Evolutionary conservation across 1,140 invertebrate species (phyloP).

Genomic region (Ruditapes philippinarum): DNA sequence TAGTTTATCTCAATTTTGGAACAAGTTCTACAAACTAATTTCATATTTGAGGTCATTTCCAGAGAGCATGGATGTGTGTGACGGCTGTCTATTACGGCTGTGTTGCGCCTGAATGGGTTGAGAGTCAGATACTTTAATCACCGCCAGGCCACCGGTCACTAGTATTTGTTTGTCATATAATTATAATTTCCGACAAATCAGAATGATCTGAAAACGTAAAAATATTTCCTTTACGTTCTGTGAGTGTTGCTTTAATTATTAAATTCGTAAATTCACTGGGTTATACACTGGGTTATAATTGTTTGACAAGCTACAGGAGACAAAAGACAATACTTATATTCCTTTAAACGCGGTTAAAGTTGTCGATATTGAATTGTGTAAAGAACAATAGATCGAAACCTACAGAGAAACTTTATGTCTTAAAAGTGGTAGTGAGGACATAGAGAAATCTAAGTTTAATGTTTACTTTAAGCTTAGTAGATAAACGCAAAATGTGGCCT

Average conservation of each 20-base stretch:
- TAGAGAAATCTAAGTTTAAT: neutral
- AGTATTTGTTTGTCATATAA: too few relatives aligned
- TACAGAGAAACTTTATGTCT: neutral
- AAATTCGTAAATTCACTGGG: neutral
- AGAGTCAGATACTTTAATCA: too few relatives aligned
- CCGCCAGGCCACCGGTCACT: too few relatives aligned
- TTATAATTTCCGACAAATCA: too few relatives aligned
- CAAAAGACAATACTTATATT: slow-evolving; percentile 11
- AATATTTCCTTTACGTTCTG: too few relatives aligned
- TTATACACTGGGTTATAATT: neutral
- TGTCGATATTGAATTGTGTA: neutral
- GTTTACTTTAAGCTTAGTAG: slow-evolving; percentile 1
- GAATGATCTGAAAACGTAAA: too few relatives aligned
- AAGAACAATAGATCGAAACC: neutral
- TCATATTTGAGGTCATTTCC: too few relatives aligned
- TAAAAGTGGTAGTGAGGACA: neutral
- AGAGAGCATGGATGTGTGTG: too few relatives aligned
- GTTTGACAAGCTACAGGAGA: neutral
- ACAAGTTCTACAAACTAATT: too few relatives aligned
- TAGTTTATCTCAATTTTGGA: too few relatives aligned
- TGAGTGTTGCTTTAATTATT: neutral
- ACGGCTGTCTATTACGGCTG: too few relatives aligned
- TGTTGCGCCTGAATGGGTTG: too few relatives aligned
- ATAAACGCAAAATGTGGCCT: neutral
- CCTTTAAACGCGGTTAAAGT: neutral